Percentiles rank a stretch among this genome's conserved stretches.
These are phyloP conservation scores for Calidris pygmaea DNA, from an alignment of 2,113 vertebrate species.

Conservation along the genomic window DNA sequence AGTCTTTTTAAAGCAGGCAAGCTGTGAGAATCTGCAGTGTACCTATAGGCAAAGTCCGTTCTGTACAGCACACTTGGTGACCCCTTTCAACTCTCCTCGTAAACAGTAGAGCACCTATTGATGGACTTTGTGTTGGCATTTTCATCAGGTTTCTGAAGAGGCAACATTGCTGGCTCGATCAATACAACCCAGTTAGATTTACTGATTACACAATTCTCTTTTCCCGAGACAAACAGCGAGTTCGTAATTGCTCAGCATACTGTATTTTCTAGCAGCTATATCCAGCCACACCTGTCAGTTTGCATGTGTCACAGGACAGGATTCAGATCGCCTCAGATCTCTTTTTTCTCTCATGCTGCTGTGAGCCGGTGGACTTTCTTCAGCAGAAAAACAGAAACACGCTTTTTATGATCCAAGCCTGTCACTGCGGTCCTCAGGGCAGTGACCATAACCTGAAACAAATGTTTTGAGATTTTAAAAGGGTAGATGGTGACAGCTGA, in stretches of 20 bases:
- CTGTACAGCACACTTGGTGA: neutral
- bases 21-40: neutral
- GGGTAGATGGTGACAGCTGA: neutral
- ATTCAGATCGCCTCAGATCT: neutral
- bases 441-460: neutral
- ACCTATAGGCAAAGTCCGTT: neutral
- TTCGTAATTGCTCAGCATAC: neutral
- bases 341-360: neutral
- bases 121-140: neutral
- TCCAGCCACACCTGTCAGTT: neutral
- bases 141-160: constrained; percentile 18
- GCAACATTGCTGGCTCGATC: neutral
- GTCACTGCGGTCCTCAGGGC: neutral
- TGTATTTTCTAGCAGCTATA: neutral
- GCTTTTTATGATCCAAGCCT: neutral
- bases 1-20: neutral
- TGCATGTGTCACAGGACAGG: neutral
- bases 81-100: neutral
- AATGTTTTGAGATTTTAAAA: neutral
- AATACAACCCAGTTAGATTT: neutral
- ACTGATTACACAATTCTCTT: constrained; percentile 15
- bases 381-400: neutral
- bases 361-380: neutral
- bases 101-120: neutral
- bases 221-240: neutral